Percentiles rank a stretch among this genome's conserved stretches.
Evolutionary conservation across 2,797 vertebrate species (phyloP).

Genomic region (Scyliorhinus canicula): DNA sequence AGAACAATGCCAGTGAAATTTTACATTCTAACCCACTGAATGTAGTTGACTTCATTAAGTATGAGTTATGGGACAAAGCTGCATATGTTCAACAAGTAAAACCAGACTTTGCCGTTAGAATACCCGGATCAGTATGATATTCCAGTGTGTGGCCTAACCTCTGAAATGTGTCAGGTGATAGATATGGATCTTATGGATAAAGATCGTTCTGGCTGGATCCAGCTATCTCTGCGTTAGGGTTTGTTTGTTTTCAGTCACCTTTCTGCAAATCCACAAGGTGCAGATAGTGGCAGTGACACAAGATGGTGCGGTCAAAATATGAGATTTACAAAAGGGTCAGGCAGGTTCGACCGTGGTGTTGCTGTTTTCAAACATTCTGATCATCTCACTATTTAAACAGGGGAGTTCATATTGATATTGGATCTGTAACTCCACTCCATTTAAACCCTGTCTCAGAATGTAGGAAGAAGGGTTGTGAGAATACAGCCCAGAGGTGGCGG

Average conservation of each 20-base stretch:
- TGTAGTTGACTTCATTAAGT: not conserved
- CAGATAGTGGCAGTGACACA: not conserved
- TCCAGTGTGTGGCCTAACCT: not conserved
- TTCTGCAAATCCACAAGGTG: not conserved
- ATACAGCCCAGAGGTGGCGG: too few species aligned
- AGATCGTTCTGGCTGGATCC: not conserved
- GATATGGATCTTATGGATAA: not conserved
- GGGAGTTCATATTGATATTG: not conserved
- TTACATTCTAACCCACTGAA: not conserved
- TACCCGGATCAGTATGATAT: not conserved
- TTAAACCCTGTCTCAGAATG: not conserved
- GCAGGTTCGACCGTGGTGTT: not conserved
- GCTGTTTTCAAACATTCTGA: not conserved
- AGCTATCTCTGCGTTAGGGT: not conserved
- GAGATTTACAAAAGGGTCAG: not conserved
- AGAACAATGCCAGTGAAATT: not conserved
- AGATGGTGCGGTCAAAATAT: not conserved
- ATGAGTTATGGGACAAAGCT: not conserved
- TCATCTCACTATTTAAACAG: not conserved
- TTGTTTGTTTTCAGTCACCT: not conserved
- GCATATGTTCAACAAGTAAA: not conserved
- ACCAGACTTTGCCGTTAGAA: not conserved
- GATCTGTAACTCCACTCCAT: not conserved
- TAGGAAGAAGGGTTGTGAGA: too few species aligned
- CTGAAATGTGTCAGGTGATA: not conserved